Percentiles rank a stretch among this genome's conserved stretches.
phyloP scores from a whole-genome alignment of 2,888 invertebrate genomes.

The Cosmia pyralina region DNA sequence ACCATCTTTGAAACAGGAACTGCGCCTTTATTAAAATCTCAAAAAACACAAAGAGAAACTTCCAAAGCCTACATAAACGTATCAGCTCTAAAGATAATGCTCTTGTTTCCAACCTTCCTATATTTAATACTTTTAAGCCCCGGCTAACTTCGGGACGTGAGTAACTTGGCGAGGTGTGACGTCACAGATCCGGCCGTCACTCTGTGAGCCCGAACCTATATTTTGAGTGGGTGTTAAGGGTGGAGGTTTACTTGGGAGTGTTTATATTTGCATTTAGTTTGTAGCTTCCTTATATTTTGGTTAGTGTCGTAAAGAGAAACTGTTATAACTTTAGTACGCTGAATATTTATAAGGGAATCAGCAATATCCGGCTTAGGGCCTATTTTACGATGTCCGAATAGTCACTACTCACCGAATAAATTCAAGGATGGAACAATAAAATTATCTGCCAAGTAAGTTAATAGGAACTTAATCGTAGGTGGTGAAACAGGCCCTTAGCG shows the following conservation, averaged over 20 bases:
- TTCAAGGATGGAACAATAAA: no score
- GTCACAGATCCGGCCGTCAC: conserved; percentile 37
- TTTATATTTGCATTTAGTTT: conserved; percentile 34
- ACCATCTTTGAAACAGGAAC: not conserved
- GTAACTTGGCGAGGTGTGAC: conserved; percentile 36
- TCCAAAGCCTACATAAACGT: conserved; percentile 11
- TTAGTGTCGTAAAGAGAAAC: not conserved
- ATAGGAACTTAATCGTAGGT: no score
- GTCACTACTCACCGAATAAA: no score
- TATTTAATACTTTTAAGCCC: conserved; percentile 43
- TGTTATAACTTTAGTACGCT: no score
- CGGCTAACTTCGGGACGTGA: conserved; percentile 36
- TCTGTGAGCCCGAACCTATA: conserved; percentile 24
- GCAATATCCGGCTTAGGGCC: not conserved
- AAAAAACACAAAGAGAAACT: conserved; percentile 11
- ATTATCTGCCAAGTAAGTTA: no score
- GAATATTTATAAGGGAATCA: not conserved
- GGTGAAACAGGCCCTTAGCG: no score
- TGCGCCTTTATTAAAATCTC: not conserved
- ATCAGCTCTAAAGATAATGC: conserved; percentile 23
- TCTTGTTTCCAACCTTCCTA: conserved; percentile 30
- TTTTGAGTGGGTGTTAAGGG: conserved; percentile 33
- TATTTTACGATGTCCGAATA: no score
- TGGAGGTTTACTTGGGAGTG: conserved; percentile 17
- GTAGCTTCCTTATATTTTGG: conserved; percentile 3